A percentile compares a stretch with the other conserved stretches of the same genome.
These are phyloP conservation scores for Chiridota heheva DNA, from an alignment of 35 echinoderm and acorn worm species.

Conservation along the genomic window DNA sequence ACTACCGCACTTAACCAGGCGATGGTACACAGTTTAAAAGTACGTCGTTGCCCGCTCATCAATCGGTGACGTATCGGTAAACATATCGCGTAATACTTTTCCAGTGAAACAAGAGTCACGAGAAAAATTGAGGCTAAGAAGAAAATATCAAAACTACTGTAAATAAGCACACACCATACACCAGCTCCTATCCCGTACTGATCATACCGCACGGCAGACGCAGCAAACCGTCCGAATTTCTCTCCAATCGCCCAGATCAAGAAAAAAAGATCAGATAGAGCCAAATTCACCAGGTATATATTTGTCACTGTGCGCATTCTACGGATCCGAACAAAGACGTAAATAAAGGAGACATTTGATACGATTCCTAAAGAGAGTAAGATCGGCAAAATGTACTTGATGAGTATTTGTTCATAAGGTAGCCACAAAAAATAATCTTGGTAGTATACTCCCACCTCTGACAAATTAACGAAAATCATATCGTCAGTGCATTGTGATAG, in stretches of 20 bases:
- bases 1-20: slow-evolving; percentile 22
- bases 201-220: slow-evolving; percentile 43
- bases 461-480: slow-evolving; percentile 15
- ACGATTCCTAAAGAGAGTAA: slow-evolving; percentile 54
- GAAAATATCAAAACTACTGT: slow-evolving; percentile 38
- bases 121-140: slow-evolving; percentile 61
- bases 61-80: slow-evolving; percentile 53
- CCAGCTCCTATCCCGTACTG: slow-evolving; percentile 45
- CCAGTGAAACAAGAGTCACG: slow-evolving; percentile 60
- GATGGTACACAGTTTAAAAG: background rate
- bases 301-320: slow-evolving; percentile 88
- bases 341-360: slow-evolving; percentile 65
- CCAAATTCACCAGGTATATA: slow-evolving; percentile 76
- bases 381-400: slow-evolving; percentile 62
- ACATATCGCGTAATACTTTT: slow-evolving; percentile 82
- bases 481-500: slow-evolving; percentile 3
- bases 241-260: slow-evolving; percentile 54
- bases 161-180: slow-evolving; percentile 58
- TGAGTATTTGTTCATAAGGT: slow-evolving; percentile 38
- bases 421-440: slow-evolving; percentile 2
- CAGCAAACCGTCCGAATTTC: slow-evolving; percentile 49
- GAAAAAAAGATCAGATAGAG: slow-evolving; percentile 64
- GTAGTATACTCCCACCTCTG: background rate
- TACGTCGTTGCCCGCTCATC: slow-evolving; percentile 38
- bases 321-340: slow-evolving; percentile 52